phyloP scores from a whole-genome alignment of 2,888 invertebrate species.

The Crepidodera aurea region DNA sequence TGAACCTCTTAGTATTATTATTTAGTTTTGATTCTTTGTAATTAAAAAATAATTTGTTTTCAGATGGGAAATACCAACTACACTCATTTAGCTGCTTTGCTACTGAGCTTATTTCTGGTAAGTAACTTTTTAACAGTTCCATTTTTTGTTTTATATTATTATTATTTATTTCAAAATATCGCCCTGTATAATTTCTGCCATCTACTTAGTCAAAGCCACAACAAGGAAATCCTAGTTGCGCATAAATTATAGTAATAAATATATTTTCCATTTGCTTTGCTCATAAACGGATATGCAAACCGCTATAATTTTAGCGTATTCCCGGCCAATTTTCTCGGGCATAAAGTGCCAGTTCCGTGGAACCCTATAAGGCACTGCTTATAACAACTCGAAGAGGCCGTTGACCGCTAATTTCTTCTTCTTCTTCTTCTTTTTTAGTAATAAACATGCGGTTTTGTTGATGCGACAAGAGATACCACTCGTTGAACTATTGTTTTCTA shows the following conservation, averaged over 20 bases:
- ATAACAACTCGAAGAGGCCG: too few species aligned
- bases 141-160: background rate
- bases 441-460: slow-evolving; percentile 6
- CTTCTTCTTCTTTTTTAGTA: slow-evolving; percentile 9
- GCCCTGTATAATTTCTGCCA: too few species aligned
- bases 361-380: slow-evolving; percentile 19
- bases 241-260: slow-evolving; percentile 4
- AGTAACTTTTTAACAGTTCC: background rate
- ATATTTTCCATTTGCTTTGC: background rate
- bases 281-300: background rate
- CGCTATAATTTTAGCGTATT: slow-evolving; percentile 5
- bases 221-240: too few species aligned
- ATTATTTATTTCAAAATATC: background rate
- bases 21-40: too few species aligned
- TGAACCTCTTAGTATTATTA: too few species aligned
- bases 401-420: slow-evolving; percentile 24
- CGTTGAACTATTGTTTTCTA: slow-evolving; percentile 12
- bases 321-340: slow-evolving; percentile 10
- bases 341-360: slow-evolving; percentile 1
- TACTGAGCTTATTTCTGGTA: background rate
- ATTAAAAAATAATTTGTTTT: too few species aligned
- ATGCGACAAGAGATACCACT: slow-evolving; percentile 2
- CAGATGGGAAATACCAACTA: slow-evolving; percentile 1
- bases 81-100: background rate
- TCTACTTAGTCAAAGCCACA: too few species aligned